Percentiles rank a stretch among this genome's conserved stretches.
phyloP scores from a whole-genome alignment of 2,113 vertebrate genomes.

The Sterna hirundo region DNA sequence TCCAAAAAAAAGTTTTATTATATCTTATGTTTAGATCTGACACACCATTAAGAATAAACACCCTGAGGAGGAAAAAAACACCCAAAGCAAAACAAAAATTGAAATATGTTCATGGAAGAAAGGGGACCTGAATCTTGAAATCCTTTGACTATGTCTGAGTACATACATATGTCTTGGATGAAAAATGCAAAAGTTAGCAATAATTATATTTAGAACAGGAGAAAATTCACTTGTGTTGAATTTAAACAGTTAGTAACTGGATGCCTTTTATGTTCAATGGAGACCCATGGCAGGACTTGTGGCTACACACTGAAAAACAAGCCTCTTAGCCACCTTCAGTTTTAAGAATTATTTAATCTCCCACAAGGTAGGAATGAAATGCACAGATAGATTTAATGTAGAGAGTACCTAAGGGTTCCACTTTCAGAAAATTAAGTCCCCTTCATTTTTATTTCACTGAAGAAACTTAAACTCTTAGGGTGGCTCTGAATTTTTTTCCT shows the following conservation, averaged over 20 bases:
- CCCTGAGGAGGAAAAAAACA: not conserved
- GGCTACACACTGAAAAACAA: not conserved
- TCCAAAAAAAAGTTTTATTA: not conserved
- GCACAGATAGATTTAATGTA: not conserved
- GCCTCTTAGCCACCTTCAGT: not conserved
- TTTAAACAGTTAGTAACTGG: not conserved
- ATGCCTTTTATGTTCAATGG: not conserved
- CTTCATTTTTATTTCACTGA: not conserved
- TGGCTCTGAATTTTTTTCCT: not conserved
- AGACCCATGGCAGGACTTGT: not conserved
- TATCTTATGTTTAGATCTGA: not conserved
- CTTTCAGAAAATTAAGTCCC: not conserved
- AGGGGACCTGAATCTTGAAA: not conserved
- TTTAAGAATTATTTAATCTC: not conserved
- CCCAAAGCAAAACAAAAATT: not conserved
- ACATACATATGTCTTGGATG: not conserved
- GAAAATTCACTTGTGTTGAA: not conserved
- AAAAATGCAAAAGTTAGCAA: not conserved
- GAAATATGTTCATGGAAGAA: rapidly evolving
- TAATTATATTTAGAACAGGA: not conserved
- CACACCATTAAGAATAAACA: not conserved
- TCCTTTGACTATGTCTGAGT: not conserved
- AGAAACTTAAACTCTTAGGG: not conserved
- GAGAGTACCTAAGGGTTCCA: not conserved
- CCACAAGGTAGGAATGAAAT: not conserved